Base-by-base conservation (phyloP, 2,797 vertebrate species). In the Anniella stebbinsi region DNA sequence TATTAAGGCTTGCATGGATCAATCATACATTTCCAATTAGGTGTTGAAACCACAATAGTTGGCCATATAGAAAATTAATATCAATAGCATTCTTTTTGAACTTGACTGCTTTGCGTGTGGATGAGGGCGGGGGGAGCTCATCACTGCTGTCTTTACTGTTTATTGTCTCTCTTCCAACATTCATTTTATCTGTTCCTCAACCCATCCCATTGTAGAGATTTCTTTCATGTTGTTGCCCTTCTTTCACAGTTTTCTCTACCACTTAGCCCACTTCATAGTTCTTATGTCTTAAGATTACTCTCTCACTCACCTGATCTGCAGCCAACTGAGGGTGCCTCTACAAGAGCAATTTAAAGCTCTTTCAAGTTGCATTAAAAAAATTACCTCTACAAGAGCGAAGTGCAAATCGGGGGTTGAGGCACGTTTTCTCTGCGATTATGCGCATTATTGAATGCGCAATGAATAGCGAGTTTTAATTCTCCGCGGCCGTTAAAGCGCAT, bases 41-140 rank as follows among this genome's bases (percentile, higher is more conserved):
- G 25, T 81, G 57, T 91, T 90, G 73, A 92, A 94, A 92, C 41
- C 85, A 75, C 91, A 94, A 92, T 90, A 94, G 75, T 90, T 78
- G 30, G 78, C 90, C 89, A 73, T 91, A 86, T 48, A 90, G 76
- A 90, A 92, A 91, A 91, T 80, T 93, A 93, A 67, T 76, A 25
- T 48, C 41, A 89, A 70, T 41, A 93, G 88, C 91, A 88, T 38
- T n/a, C 38, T 86, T 38, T 60, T 60, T 60, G 13, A 21, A 73
- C 17, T 38, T 66, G 76, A 45, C 45, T 85, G 30, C 25, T 48
- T 70, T 72, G 5, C 45, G 25, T 28, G 33, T 66, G 1, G 0
- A 5, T 17, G 33, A 9, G 4, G 51, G 90, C 33, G 0, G 10
- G 25, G 76, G 30, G 90, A 66, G 60, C 23, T 88, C 91, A 51